These are phyloP conservation scores for Isurus oxyrinchus DNA, from an alignment of 2,113 vertebrate species.

Conservation along the genomic window DNA sequence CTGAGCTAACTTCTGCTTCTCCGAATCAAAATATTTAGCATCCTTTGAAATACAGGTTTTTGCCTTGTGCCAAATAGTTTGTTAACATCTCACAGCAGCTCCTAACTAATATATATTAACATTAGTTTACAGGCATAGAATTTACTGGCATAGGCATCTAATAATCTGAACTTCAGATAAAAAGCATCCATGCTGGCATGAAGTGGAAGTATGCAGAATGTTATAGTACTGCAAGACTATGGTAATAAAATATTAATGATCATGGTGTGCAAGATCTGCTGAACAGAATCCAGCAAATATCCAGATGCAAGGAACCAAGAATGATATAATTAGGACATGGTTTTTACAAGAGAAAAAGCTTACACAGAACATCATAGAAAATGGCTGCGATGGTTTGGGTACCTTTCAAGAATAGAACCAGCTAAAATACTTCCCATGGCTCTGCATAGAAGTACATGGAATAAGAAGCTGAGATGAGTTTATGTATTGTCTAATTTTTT, in stretches of 20 bases:
- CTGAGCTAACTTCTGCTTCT: background rate
- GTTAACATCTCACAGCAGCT: background rate
- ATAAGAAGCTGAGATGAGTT: background rate
- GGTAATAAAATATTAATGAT: background rate
- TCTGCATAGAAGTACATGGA: background rate
- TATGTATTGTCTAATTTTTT: constrained; percentile 13
- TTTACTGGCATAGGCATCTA: no score
- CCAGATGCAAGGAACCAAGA: background rate
- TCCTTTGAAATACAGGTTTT: background rate
- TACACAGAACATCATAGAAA: background rate
- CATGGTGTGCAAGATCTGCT: background rate
- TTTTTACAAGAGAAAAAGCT: background rate
- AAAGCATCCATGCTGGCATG: background rate
- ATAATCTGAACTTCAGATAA: background rate
- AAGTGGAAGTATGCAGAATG: background rate
- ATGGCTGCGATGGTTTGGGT: background rate
- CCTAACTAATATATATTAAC: background rate
- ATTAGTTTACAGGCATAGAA: background rate
- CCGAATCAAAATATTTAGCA: background rate
- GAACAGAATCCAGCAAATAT: background rate
- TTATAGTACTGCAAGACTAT: background rate
- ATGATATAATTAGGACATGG: background rate
- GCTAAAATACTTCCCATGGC: background rate
- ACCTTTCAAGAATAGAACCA: background rate
- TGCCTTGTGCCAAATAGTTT: background rate